These are phyloP conservation scores for Penelope pileata DNA, from an alignment of 2,113 vertebrate species.

Conservation along the genomic window DNA sequence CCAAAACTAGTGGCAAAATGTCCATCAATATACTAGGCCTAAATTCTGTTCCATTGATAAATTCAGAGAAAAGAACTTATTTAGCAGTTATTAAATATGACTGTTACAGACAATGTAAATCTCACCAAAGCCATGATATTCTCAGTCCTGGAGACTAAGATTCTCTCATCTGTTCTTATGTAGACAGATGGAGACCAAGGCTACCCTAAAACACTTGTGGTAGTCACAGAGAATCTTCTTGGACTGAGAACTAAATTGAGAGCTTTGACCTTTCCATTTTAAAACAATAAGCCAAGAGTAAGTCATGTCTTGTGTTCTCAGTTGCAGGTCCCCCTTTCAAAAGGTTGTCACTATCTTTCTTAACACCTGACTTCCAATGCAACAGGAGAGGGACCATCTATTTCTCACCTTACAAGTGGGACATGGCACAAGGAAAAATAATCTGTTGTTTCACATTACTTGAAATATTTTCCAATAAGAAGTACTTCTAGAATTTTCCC, in stretches of 20 bases:
- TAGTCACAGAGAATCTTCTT: background rate
- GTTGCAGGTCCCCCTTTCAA: background rate
- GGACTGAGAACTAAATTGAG: background rate
- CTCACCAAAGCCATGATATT: background rate
- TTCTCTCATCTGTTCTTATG: background rate
- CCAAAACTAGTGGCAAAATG: background rate
- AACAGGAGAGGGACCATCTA: background rate
- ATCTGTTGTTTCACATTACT: constrained; percentile 34
- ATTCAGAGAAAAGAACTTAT: background rate
- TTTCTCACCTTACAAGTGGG: constrained; percentile 25
- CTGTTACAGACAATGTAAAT: background rate
- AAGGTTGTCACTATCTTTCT: background rate
- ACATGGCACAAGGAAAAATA: background rate
- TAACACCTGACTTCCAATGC: background rate
- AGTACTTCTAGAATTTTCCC: constrained; percentile 22
- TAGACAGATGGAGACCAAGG: background rate
- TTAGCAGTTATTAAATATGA: background rate
- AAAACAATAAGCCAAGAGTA: background rate
- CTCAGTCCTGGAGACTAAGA: background rate
- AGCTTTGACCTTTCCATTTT: background rate
- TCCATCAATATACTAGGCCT: background rate
- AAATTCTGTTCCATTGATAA: background rate
- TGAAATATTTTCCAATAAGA: constrained; percentile 40
- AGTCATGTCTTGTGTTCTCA: background rate
- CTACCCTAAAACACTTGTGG: background rate